These are phyloP conservation scores for Hedychridium roseum DNA, from an alignment of 2,888 invertebrate genomes.

Conservation along the genomic window DNA sequence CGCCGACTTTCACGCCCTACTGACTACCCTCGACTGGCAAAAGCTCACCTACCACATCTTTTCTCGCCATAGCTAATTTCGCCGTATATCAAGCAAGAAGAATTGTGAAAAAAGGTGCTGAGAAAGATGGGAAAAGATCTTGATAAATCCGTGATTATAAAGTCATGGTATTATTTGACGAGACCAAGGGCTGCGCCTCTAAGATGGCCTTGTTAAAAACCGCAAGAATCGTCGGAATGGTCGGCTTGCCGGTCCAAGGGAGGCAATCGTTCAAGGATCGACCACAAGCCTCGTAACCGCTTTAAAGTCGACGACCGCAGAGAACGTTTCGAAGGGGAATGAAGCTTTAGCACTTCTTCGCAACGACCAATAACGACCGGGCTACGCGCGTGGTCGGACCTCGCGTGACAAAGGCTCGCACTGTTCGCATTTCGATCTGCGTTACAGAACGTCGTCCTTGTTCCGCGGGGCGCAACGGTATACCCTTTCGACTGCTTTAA, in stretches of 20 bases:
- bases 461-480: background rate
- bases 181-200: conserved; percentile 12
- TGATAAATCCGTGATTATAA: no score
- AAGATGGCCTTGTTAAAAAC: conserved; percentile 31
- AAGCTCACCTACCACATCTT: no score
- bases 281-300: conserved; percentile 26
- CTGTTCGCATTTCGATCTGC: background rate
- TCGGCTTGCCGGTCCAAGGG: background rate
- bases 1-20: no score
- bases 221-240: conserved; percentile 12
- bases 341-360: no score
- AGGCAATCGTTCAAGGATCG: conserved; percentile 5
- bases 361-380: no score
- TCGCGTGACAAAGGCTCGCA: conserved; percentile 9
- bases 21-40: no score
- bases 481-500: background rate
- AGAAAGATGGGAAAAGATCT: no score
- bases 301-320: conserved; percentile 24
- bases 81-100: no score
- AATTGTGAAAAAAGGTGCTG: no score
- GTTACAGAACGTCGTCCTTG: background rate
- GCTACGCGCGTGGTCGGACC: no score
- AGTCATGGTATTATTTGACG: no score
- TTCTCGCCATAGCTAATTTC: no score
- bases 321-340: conserved; percentile 24